These are phyloP conservation scores for Rhea pennata DNA, from an alignment of 2,113 vertebrate genomes.

Conservation along the genomic window DNA sequence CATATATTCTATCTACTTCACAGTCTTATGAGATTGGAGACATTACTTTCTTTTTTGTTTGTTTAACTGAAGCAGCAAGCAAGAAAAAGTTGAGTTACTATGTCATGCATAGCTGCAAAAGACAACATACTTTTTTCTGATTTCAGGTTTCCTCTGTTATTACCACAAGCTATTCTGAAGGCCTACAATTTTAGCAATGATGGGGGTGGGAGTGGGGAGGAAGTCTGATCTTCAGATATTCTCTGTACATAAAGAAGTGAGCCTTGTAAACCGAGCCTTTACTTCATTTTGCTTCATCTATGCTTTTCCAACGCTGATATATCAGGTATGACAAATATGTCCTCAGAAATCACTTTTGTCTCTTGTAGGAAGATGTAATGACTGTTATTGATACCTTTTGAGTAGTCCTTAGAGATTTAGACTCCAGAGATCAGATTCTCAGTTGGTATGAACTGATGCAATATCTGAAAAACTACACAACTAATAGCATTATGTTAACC, in stretches of 20 bases:
- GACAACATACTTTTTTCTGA: neutral
- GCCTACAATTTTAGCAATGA: neutral
- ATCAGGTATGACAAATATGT: neutral
- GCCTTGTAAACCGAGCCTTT: neutral
- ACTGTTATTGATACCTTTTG: neutral
- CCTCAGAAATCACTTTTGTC: neutral
- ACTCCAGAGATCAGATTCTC: neutral
- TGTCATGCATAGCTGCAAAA: neutral
- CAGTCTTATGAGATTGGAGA: neutral
- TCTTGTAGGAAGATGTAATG: neutral
- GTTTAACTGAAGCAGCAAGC: neutral
- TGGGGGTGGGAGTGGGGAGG: too few species aligned
- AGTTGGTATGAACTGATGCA: neutral
- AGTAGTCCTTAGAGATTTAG: neutral
- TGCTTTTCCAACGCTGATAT: neutral
- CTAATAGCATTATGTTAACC: neutral
- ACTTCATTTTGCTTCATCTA: neutral
- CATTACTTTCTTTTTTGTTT: neutral
- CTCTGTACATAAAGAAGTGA: rapidly evolving
- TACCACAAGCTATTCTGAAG: neutral
- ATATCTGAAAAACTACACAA: neutral
- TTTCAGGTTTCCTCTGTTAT: neutral
- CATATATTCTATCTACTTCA: neutral
- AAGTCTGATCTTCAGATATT: neutral
- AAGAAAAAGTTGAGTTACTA: neutral